phyloP scores from a whole-genome alignment of 2,113 vertebrate genomes.

The Rattus rattus region DNA sequence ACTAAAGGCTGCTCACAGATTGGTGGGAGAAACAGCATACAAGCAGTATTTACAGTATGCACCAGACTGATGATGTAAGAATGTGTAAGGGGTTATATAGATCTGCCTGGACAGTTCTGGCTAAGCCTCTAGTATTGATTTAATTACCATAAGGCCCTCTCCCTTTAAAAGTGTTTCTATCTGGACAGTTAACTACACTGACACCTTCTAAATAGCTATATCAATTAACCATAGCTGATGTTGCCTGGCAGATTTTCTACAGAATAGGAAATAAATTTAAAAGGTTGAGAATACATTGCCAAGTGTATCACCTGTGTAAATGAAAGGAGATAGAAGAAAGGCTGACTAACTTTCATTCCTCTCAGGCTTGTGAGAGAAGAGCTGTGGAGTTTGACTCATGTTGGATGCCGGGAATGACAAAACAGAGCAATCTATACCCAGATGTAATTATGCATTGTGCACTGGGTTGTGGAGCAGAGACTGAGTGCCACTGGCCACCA shows the following conservation, averaged over 20 bases:
- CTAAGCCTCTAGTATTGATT: background rate
- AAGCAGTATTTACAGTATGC: background rate
- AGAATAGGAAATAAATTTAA: conserved; percentile 55
- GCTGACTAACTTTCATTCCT: conserved; percentile 23
- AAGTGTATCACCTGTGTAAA: background rate
- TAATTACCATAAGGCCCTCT: conserved; percentile 35
- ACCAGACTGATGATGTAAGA: background rate
- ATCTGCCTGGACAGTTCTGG: background rate
- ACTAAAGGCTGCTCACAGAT: background rate
- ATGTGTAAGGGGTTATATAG: background rate
- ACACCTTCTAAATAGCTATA: conserved; percentile 26
- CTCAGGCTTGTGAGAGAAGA: background rate
- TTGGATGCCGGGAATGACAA: background rate
- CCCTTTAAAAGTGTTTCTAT: conserved; percentile 4
- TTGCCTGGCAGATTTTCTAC: conserved; percentile 46
- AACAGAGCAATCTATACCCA: background rate
- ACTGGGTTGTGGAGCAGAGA: background rate
- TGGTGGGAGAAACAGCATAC: background rate
- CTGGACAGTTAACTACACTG: conserved; percentile 13
- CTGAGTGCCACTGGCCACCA: background rate
- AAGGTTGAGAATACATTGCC: conserved; percentile 51
- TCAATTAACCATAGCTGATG: background rate
- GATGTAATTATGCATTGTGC: background rate
- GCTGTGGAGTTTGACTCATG: background rate
- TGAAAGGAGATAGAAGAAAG: conserved; percentile 31